A percentile compares a stretch with the other conserved stretches of the same genome.
Evolutionary conservation across 2,113 vertebrate species (phyloP).

Genomic region (Turdus rufiventris): DNA sequence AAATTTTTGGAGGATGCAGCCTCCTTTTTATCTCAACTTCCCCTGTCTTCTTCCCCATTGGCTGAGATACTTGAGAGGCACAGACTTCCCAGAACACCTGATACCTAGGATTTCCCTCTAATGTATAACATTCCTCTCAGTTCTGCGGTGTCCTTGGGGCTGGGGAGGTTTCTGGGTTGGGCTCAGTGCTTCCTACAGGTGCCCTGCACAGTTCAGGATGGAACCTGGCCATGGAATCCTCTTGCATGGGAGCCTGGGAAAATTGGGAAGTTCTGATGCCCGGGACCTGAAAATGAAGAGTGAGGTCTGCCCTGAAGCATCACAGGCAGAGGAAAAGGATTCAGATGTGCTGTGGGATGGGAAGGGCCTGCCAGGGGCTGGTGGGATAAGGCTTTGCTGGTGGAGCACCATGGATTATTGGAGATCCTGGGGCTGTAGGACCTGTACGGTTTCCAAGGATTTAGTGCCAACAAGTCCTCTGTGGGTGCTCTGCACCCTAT

Average conservation of each 20-base stretch:
- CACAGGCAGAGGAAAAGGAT: neutral
- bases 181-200: neutral
- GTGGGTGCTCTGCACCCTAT: neutral
- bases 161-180: neutral
- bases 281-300: neutral
- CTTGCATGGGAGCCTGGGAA: neutral
- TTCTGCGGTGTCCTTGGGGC: neutral
- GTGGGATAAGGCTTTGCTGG: neutral
- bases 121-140: too few relatives aligned
- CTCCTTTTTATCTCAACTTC: too few relatives aligned
- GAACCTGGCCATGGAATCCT: neutral
- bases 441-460: neutral
- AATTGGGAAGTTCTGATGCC: fast-evolving
- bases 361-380: neutral
- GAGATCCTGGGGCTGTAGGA: neutral
- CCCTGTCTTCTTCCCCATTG: too few relatives aligned
- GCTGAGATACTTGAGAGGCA: too few relatives aligned
- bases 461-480: neutral
- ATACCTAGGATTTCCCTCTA: too few relatives aligned
- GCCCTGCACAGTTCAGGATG: neutral
- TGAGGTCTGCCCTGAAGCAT: neutral
- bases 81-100: too few relatives aligned
- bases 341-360: neutral
- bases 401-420: neutral
- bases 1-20: too few relatives aligned